These are phyloP conservation scores for Acanthacorydalis orientalis DNA, from an alignment of 2,888 invertebrate species.

Conservation along the genomic window DNA sequence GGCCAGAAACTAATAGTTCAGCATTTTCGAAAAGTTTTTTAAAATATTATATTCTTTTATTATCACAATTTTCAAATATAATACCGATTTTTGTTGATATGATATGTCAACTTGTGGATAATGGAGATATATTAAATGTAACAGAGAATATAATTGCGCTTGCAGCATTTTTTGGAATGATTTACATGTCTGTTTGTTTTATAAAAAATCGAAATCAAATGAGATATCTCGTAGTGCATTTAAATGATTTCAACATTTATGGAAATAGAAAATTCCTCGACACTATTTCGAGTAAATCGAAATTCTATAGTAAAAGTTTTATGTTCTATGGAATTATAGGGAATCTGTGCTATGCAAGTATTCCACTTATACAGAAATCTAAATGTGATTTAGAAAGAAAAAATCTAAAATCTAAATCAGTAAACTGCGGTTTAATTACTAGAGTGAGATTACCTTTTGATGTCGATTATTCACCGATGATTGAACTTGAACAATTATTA, in stretches of 20 bases:
- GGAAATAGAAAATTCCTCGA: neutral
- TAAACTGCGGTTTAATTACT: neutral
- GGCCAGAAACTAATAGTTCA: neutral
- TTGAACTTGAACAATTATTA: neutral
- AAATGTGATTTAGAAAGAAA: neutral
- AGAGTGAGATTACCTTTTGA: neutral
- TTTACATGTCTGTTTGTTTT: neutral
- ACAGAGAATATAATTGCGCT: neutral
- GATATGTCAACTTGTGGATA: neutral
- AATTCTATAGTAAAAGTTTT: neutral
- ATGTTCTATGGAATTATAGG: neutral
- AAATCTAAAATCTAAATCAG: neutral
- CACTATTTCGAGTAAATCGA: neutral
- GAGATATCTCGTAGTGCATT: neutral
- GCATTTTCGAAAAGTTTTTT: neutral
- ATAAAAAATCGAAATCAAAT: neutral
- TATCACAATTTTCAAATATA: neutral
- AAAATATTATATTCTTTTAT: neutral
- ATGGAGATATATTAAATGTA: neutral
- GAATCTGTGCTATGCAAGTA: neutral
- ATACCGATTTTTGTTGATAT: neutral
- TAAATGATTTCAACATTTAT: neutral
- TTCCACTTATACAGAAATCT: neutral
- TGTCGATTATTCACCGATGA: neutral
- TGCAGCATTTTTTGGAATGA: neutral